Percentiles rank a stretch among this genome's conserved stretches.
These are phyloP conservation scores for Siniperca scherzeri DNA, from an alignment of 2,797 vertebrate species.

Conservation along the genomic window DNA sequence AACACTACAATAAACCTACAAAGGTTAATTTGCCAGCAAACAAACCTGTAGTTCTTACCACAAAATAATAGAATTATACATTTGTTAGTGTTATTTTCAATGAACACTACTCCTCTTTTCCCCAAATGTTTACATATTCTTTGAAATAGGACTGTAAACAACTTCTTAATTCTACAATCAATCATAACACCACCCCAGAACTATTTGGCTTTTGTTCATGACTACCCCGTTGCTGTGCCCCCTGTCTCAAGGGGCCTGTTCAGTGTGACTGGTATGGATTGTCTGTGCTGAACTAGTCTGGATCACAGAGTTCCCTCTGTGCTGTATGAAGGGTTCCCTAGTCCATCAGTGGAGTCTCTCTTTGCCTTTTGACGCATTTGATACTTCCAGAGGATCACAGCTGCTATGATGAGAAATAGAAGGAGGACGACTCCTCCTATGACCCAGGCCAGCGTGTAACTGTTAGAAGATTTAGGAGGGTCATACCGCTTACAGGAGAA, in stretches of 20 bases:
- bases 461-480: conserved; percentile 1
- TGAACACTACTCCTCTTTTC: conserved; percentile 3
- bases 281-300: not conserved
- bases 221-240: not conserved
- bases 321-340: conserved; percentile 85
- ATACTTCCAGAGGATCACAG: conserved; percentile 71
- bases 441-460: conserved; percentile 51
- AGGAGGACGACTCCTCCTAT: conserved; percentile 73
- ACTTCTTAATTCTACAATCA: conserved; percentile 18
- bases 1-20: conserved; percentile 38
- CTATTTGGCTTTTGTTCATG: conserved; percentile 18
- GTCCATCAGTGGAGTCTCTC: conserved; percentile 65
- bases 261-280: not conserved
- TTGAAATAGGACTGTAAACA: conserved; percentile 58
- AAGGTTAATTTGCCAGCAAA: conserved; percentile 82
- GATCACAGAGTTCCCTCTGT: conserved; percentile 72
- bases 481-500: conserved; percentile 79
- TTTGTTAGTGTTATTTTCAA: conserved; percentile 40
- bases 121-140: conserved; percentile 27
- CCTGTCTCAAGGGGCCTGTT: conserved; percentile 2
- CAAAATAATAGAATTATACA: conserved; percentile 5
- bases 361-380: conserved; percentile 62
- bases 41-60: conserved; percentile 61
- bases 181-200: conserved; percentile 6
- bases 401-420: conserved; percentile 65